Evolutionary conservation across 2,888 invertebrate genomes (phyloP), one percentile per base, ranked within the genome.

Genomic region (Habrosyne pyritoides): DNA sequence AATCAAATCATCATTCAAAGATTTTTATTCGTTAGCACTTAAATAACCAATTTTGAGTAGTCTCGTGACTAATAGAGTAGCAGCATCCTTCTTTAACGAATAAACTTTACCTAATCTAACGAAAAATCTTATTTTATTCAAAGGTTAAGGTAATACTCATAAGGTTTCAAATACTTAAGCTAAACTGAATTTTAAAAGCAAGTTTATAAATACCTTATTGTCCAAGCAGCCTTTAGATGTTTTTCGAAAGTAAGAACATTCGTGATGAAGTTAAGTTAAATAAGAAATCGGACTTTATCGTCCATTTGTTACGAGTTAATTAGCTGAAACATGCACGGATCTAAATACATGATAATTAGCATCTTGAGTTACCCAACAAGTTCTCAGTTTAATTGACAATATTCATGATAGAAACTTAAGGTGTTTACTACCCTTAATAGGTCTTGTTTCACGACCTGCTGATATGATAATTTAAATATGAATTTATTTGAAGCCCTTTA

Each of bases 251-350:
- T 42, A 14, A 42, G 18, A 18, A 2, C 14, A 42, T 42, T 42
- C 42, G 42, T 42, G 18, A 18, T 42, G 2, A n/a, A 42, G 42
- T 42, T 42, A 18, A 18, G 18, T 42, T 18, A 8, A 42, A 18
- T 42, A 18, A 18, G 42, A 42, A 42, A 42, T 42, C 18, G 8
- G 42, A 36, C n/a, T 5, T 18, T 42, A 42, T 18, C 36, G 36
- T 18, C 18, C 42, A 42, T 42, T 42, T 42, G 18, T n/a, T 42
- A 42, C 12, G 42, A 42, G 42, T 42, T 42, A 42, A 42, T 42
- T 42, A 42, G 8, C 42, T 18, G 18, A 42, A 42, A 42, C 42
- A 42, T 42, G 42, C 42, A 18, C 33, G 12, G 33, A 14, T 36
- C 14, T 36, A 14, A 14, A 36, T 14, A 36, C 36, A 36, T 36